phyloP scores from a whole-genome alignment of 2,888 invertebrate genomes.

The Watsonalla cultraria region DNA sequence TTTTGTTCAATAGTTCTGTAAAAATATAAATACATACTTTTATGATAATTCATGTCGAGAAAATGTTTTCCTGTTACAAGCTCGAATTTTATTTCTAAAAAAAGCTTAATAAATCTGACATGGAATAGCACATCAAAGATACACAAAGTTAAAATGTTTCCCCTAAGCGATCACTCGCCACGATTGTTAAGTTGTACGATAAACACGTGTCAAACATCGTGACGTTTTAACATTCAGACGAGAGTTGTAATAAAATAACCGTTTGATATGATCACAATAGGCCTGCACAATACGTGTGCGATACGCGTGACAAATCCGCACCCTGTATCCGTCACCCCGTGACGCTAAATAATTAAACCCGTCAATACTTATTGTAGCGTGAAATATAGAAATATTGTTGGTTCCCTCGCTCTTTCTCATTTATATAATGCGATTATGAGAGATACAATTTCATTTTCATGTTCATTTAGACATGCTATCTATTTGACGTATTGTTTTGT shows the following conservation, averaged over 20 bases:
- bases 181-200: slow-evolving; percentile 65
- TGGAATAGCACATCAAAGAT: slow-evolving; percentile 8
- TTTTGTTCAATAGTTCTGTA: too few relatives aligned
- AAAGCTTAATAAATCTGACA: too few relatives aligned
- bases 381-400: slow-evolving; percentile 61
- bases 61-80: too few relatives aligned
- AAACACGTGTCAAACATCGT: slow-evolving; percentile 73
- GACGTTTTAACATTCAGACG: slow-evolving; percentile 63
- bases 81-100: too few relatives aligned
- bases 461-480: background rate
- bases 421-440: slow-evolving; percentile 3
- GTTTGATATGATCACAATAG: slow-evolving; percentile 59
- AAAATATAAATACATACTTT: too few relatives aligned
- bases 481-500: too few relatives aligned
- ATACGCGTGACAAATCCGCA: slow-evolving; percentile 59
- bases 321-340: slow-evolving; percentile 46
- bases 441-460: background rate
- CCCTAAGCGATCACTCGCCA: slow-evolving; percentile 63
- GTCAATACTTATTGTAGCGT: slow-evolving; percentile 51
- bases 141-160: slow-evolving; percentile 33
- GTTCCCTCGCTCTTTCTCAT: slow-evolving; percentile 23
- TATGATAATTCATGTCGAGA: too few relatives aligned
- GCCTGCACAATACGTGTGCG: slow-evolving; percentile 42
- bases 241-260: slow-evolving; percentile 62
- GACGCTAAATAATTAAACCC: slow-evolving; percentile 62